Base-by-base conservation (phyloP, 2,888 invertebrate genomes). In the Helicoverpa assulta region DNA sequence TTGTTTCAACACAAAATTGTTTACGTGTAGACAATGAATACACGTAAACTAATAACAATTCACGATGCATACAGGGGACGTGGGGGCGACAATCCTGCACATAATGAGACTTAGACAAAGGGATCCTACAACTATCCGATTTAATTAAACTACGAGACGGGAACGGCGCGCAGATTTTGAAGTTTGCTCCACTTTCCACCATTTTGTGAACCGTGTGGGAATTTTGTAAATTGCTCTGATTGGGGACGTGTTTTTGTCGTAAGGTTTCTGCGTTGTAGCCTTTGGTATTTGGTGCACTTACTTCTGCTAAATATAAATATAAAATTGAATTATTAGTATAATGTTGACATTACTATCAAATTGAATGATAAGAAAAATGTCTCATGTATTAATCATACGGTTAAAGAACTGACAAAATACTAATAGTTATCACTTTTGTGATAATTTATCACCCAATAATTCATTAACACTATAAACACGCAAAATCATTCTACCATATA, bases 111-210 rank as follows among this genome's bases (percentile, higher is more conserved):
- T 68, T 70, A 85, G 76, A 89, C 85, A 86, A 89, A 87, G 86
- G 86, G 81, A 76, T 82, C 78, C 68, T 70, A 79, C 80, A 87
- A 89, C 89, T 89, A 90, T 88, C 84, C 82, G 85, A 87, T 90
- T 89, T 90, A 90, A 91, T 91, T 90, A 89, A 89, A 90, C 84
- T 85, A 72, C 64, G 67, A 76, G 80, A 80, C 63, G 70, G 56
- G 80, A 78, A 78, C 76, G 72, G 76, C 79, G 75, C 83, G 70
- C 84, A 83, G 86, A 89, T 90, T 89, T 88, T 73, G 76, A 79
- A 83, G 81, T 86, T 85, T 73, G 80, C 73, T 84, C 78, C 82
- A 67, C 83, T 85, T 80, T 57, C 55, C 50, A 63, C 70, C 70
- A 2, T 62, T 59, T 64, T 58, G 56, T 56, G 53, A 63, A 53